Base-by-base conservation (phyloP, 2,113 vertebrate species). In the Cyprinodon tularosa region DNA sequence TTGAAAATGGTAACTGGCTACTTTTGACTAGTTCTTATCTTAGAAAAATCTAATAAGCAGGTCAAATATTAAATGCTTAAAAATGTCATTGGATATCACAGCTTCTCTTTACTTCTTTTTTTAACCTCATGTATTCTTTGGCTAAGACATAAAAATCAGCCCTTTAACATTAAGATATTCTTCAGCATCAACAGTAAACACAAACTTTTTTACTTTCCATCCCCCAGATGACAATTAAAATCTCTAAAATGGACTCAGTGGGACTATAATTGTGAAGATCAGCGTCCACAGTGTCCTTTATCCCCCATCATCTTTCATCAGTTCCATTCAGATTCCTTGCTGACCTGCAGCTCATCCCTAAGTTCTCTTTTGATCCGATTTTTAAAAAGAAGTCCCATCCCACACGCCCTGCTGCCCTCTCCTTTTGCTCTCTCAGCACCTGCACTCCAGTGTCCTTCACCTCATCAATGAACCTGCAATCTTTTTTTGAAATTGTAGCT, bases 391-490 rank as follows among this genome's bases (percentile, higher is more conserved):
- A 83, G 77, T 73, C 64, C 76, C 47, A 37, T 69, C 15, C 14
- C 75, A 74, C 67, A 64, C 17, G 38, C 66, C 67, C 0, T n/a
- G 17, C 69, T 44, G 36, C 62, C 70, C 12, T 76, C 64, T 44
- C 36, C 48, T 71, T 80, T 62, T 76, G n/a, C 68, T 72, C 77
- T 62, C 72, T 82, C 75, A 64, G 70, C 86, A 91, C 87, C 86
- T 90, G 86, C 77, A 79, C 42, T 63, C 47, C 76, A 80, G 73
- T 67, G 72, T 78, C 79, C 80, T 75, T 50, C 47, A 6, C 61
- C 71, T 84, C 78, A 75, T 91, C 84, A 76, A 48, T 85, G 72
- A 76, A 76, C 74, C 85, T 85, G 80, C 81, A 77, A 84, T 81
- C 85, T 80, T 83, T 80, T 86, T 81, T 84, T 79, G 84, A 79